A percentile compares a stretch with the other conserved stretches of the same genome.
Conservation (phyloP, 2,113 vertebrate genomes). For the Neolamprologus toae region DNA sequence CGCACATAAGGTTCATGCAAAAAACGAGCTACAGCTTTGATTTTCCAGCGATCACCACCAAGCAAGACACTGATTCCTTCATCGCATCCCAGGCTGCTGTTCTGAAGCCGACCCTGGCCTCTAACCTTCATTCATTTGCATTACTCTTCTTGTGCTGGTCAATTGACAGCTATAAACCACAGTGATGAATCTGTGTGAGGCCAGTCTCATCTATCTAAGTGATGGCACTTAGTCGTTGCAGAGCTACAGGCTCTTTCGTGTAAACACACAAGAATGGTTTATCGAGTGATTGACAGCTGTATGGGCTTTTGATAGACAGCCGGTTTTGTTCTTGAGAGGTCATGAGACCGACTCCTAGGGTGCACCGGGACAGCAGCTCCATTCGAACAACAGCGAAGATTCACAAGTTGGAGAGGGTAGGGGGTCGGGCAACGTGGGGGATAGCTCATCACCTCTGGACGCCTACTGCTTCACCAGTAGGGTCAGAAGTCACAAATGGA, state of each 20-base stretch:
- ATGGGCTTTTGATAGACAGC: constrained; percentile 62
- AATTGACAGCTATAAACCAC: not conserved
- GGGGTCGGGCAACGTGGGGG: not conserved
- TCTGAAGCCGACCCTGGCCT: not conserved
- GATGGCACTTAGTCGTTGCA: not conserved
- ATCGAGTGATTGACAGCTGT: constrained; percentile 61
- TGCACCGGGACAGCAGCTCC: constrained; percentile 41
- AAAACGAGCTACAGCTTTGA: not conserved
- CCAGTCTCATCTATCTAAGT: not conserved
- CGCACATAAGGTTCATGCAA: accelerated
- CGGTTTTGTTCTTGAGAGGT: constrained; percentile 39
- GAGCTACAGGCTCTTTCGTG: not conserved
- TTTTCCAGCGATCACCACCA: not conserved
- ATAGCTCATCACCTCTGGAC: constrained; percentile 26
- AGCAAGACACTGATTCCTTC: not conserved
- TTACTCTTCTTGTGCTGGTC: not conserved
- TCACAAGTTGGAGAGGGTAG: constrained; percentile 3
- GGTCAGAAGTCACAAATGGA: constrained; percentile 59
- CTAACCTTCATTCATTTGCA: not conserved
- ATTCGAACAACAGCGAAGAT: constrained; percentile 34
- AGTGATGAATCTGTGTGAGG: not conserved
- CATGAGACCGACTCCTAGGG: constrained; percentile 36
- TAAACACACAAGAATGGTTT: not conserved
- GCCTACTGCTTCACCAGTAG: constrained; percentile 26
- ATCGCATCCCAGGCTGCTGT: not conserved